Base-by-base conservation (phyloP, 2,888 invertebrate species). In the Drosophila nr. medialis region DNA sequence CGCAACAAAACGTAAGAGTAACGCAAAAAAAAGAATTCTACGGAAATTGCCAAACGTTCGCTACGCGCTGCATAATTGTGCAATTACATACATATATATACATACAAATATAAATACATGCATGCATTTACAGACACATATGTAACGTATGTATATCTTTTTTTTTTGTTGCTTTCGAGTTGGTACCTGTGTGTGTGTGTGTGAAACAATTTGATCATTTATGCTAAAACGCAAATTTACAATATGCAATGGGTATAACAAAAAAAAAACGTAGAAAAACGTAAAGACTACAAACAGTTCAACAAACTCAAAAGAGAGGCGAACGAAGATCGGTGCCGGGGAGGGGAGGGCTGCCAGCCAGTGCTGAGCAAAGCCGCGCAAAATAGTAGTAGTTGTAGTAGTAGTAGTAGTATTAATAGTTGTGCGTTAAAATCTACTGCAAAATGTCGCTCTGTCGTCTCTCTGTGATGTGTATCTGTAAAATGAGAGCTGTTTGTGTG, bases 41-140 rank as follows among this genome's bases (percentile, higher is more conserved):
- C 75, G 56, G 74, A 72, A 77, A 72, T 69, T 88, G 73, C 82
- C 60, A 87, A 87, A 84, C 55, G 67, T 68, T 70, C 63, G 65
- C 75, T 59, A 72, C 74, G 73, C 81, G 90, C 87, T 90, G 90
- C 87, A 89, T 76, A 83, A 86, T 84, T 89, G 89, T 86, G 85
- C 89, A 89, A 89, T 86, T 89, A 83, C 38, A 74, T 60, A 65
- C 65, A 53, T 42, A 32, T 13, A 67, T 48, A 63, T 32, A 69
- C 29, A 62, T 63, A 70, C 50, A 53, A 42, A 63, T 58, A 49
- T 56, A 49, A 15, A 59, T 54, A 58, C 49, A 59, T 30, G 29
- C 38, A 56, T 38, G 40, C 56, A 56, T 30, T 40, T 64, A 67
- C 51, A 54, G 38, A 54, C 45, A 38, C 36, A 66, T n/a, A 50